Evolutionary conservation across 2,113 vertebrate genomes (phyloP).

Genomic region (Furnarius figulus): DNA sequence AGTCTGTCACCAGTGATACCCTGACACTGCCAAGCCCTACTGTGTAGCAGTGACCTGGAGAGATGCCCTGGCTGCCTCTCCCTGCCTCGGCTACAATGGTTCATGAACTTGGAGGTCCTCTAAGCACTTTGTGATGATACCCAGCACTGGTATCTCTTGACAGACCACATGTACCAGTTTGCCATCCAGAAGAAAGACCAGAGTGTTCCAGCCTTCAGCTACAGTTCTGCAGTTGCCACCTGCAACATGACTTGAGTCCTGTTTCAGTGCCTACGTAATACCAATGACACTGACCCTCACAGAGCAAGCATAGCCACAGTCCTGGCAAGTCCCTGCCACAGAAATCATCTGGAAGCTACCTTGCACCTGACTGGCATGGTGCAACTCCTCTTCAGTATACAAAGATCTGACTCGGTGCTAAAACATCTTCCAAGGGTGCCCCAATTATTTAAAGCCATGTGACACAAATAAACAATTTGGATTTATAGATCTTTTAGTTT

Average conservation of each 20-base stretch:
- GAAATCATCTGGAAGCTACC: not conserved
- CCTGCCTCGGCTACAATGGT: not conserved
- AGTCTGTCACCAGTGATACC: not conserved
- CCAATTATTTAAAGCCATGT: not conserved
- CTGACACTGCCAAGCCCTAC: not conserved
- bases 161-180: not conserved
- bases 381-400: not conserved
- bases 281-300: fast-evolving
- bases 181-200: not conserved
- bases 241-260: not conserved
- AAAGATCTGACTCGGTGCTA: not conserved
- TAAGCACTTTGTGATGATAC: not conserved
- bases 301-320: fast-evolving
- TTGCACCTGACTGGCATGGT: not conserved
- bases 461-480: not conserved
- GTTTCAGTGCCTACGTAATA: not conserved
- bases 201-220: not conserved
- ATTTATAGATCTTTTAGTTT: not conserved
- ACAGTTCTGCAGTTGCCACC: not conserved
- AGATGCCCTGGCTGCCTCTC: not conserved
- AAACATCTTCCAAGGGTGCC: not conserved
- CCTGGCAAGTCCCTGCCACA: not conserved
- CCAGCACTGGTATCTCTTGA: not conserved
- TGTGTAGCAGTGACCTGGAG: not conserved
- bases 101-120: not conserved